A percentile compares a stretch with the other conserved stretches of the same genome.
Evolutionary conservation across 2,888 invertebrate species (phyloP).

Genomic region (Pyrocoelia pectoralis): DNA sequence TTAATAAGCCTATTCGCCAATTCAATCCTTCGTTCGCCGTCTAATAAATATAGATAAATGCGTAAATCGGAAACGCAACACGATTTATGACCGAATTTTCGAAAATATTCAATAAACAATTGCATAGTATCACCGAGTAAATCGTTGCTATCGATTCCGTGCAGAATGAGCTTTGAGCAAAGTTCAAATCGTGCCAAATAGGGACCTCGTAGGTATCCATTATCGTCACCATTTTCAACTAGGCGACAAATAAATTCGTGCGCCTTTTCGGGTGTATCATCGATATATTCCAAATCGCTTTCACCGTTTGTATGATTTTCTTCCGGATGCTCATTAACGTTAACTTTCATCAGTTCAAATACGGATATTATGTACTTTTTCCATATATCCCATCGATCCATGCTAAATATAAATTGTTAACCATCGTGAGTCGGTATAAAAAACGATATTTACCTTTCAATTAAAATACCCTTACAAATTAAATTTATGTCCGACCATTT

Average conservation of each 20-base stretch:
- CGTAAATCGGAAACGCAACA: slow-evolving; percentile 87
- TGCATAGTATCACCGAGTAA: slow-evolving; percentile 72
- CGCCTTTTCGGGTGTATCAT: slow-evolving; percentile 58
- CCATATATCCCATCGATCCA: slow-evolving; percentile 78
- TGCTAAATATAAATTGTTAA: slow-evolving; percentile 56
- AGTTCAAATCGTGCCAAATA: slow-evolving; percentile 84
- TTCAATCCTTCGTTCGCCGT: slow-evolving; percentile 67
- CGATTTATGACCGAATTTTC: slow-evolving; percentile 84
- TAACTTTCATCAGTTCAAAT: slow-evolving; percentile 66
- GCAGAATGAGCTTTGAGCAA: slow-evolving; percentile 67
- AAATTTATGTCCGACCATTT: slow-evolving; percentile 79
- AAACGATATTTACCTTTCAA: slow-evolving; percentile 67
- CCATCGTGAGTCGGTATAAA: too few relatives aligned
- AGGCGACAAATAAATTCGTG: slow-evolving; percentile 59
- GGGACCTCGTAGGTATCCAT: slow-evolving; percentile 74
- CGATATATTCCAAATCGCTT: slow-evolving; percentile 48
- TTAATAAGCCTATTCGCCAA: slow-evolving; percentile 68
- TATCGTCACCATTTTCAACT: slow-evolving; percentile 55
- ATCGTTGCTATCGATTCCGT: slow-evolving; percentile 63
- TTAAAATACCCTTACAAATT: slow-evolving; percentile 76
- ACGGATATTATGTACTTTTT: slow-evolving; percentile 76
- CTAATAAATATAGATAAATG: slow-evolving; percentile 75
- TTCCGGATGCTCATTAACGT: slow-evolving; percentile 47
- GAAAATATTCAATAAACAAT: slow-evolving; percentile 80
- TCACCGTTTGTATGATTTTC: slow-evolving; percentile 42